phyloP scores from a whole-genome alignment of 2,113 vertebrate genomes.

The Lepus europaeus region DNA sequence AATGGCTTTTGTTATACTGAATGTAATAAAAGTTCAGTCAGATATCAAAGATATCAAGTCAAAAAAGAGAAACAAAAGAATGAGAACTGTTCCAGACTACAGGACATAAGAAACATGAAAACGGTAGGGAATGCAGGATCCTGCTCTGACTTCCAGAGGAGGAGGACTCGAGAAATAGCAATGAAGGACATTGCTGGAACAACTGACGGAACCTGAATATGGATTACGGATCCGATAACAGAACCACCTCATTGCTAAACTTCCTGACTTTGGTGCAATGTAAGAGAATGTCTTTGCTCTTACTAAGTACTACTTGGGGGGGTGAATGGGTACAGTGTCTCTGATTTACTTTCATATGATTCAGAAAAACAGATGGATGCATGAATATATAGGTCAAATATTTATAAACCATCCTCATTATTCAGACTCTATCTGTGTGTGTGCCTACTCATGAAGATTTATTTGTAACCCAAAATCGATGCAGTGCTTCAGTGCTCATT shows the following conservation, averaged over 20 bases:
- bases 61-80: neutral
- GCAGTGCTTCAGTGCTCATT: neutral
- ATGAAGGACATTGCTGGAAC: neutral
- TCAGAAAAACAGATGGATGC: neutral
- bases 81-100: neutral
- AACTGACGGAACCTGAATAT: neutral
- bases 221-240: neutral
- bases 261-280: neutral
- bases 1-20: neutral
- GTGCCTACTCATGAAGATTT: neutral
- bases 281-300: neutral
- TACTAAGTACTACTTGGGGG: neutral
- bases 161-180: neutral
- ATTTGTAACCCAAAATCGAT: neutral
- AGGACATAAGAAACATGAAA: neutral
- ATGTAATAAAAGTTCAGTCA: neutral
- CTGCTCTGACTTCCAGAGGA: neutral
- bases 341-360: neutral
- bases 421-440: constrained; percentile 1
- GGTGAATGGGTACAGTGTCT: neutral
- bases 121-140: neutral
- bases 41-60: neutral
- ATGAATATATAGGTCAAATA: neutral
- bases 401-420: neutral
- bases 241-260: neutral